A percentile compares a stretch with the other conserved stretches of the same genome.
Evolutionary conservation across 2,113 vertebrate species (phyloP).

Genomic region (Dicentrarchus labrax): DNA sequence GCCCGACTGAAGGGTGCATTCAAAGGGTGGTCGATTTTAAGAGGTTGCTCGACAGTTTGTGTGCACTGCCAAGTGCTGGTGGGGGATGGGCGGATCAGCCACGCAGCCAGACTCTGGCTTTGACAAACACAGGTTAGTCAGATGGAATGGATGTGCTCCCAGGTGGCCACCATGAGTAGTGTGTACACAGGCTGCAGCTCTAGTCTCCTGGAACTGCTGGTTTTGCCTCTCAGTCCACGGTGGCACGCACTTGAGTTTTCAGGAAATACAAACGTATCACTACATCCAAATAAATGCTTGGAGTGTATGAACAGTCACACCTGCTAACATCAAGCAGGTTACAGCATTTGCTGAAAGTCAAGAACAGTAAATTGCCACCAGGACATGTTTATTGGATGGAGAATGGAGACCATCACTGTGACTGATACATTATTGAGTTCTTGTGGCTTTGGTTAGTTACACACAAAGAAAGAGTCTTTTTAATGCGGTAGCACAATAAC

Average conservation of each 20-base stretch:
- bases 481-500: not conserved
- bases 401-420: not conserved
- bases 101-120: slow-evolving; percentile 39
- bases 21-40: slow-evolving; percentile 44
- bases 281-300: not conserved
- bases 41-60: slow-evolving; percentile 21
- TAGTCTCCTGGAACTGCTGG: not conserved
- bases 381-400: not conserved
- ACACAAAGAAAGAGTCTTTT: not conserved
- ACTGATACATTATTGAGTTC: not conserved
- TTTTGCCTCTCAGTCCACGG: slow-evolving; percentile 1
- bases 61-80: slow-evolving; percentile 31
- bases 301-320: not conserved
- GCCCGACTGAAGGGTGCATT: slow-evolving; percentile 29
- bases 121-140: slow-evolving; percentile 62
- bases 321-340: not conserved
- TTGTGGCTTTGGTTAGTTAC: not conserved
- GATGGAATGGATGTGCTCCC: slow-evolving; percentile 61
- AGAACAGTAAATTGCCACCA: not conserved
- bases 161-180: slow-evolving; percentile 35
- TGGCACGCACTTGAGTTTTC: slow-evolving; percentile 12
- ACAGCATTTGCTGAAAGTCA: not conserved
- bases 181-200: slow-evolving; percentile 34
- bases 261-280: not conserved
- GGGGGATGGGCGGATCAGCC: slow-evolving; percentile 32